Evolutionary conservation across 2,113 vertebrate genomes (phyloP).

Genomic region (Myodes glareolus): DNA sequence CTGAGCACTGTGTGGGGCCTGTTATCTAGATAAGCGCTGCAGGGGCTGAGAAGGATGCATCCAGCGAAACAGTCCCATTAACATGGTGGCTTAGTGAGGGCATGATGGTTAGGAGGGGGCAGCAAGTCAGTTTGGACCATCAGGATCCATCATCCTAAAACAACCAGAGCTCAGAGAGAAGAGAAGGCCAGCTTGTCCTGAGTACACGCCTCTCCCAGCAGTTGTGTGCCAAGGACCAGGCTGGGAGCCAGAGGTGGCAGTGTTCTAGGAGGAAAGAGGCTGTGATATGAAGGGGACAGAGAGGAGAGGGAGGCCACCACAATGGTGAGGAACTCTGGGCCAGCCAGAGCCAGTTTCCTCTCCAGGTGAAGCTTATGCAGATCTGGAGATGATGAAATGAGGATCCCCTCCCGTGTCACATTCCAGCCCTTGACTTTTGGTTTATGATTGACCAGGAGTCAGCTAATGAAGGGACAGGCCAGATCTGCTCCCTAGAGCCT

Average conservation of each 20-base stretch:
- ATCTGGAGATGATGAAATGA: not conserved
- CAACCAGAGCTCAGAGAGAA: not conserved
- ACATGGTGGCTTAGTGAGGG: not conserved
- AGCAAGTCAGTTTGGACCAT: not conserved
- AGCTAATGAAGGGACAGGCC: not conserved
- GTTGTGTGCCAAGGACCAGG: not conserved
- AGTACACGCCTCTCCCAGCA: not conserved
- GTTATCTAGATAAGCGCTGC: not conserved
- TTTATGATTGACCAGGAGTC: not conserved
- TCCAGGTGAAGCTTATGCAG: no score
- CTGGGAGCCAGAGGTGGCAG: no score
- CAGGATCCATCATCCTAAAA: not conserved
- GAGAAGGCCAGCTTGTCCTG: not conserved
- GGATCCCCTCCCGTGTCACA: accelerated
- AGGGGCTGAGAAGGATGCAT: not conserved
- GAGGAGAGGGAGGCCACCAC: not conserved
- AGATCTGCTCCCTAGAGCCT: not conserved
- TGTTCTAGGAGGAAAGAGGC: not conserved
- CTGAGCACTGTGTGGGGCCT: not conserved
- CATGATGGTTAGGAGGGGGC: no score
- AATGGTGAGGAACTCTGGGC: no score
- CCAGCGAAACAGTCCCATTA: no score
- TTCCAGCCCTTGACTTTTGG: not conserved
- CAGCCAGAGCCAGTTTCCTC: not conserved
- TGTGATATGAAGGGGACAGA: not conserved